Percentiles rank a stretch among this genome's conserved stretches.
phyloP scores from a whole-genome alignment of 2,113 vertebrate genomes.

The Triplophysa dalaica region DNA sequence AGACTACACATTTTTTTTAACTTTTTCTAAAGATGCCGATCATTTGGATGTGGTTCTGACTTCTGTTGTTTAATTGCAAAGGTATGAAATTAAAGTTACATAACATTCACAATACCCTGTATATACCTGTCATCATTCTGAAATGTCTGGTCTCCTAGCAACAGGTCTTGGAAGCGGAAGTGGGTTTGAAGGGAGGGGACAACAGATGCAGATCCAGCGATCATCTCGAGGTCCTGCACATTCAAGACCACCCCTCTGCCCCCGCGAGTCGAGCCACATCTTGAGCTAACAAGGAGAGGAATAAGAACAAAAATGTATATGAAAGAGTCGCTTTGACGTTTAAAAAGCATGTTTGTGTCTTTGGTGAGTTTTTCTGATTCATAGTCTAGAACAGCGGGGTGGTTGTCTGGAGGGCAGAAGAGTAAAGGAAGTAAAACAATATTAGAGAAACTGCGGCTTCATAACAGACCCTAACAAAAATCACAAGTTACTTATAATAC shows the following conservation, averaged over 20 bases:
- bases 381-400: not conserved
- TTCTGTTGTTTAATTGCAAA: too few relatives aligned
- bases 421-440: too few relatives aligned
- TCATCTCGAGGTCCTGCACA: conserved; percentile 76
- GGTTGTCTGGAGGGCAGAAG: too few relatives aligned
- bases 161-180: conserved; percentile 88
- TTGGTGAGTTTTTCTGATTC: not conserved
- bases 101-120: not conserved
- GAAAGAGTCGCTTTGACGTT: not conserved
- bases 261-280: conserved; percentile 50
- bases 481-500: too few relatives aligned
- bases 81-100: too few relatives aligned
- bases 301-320: not conserved
- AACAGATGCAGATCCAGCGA: conserved; percentile 80
- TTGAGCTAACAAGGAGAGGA: conserved; percentile 26
- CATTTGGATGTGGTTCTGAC: too few relatives aligned
- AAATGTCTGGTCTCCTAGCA: conserved; percentile 89
- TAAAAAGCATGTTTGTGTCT: not conserved
- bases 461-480: too few relatives aligned
- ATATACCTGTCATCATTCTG: conserved; percentile 89
- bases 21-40: too few relatives aligned
- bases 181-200: conserved; percentile 87
- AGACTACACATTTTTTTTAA: too few relatives aligned
- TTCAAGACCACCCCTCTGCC: conserved; percentile 67
- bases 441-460: too few relatives aligned